phyloP scores from a whole-genome alignment of 2,888 invertebrate genomes.

The Urechis unicinctus region DNA sequence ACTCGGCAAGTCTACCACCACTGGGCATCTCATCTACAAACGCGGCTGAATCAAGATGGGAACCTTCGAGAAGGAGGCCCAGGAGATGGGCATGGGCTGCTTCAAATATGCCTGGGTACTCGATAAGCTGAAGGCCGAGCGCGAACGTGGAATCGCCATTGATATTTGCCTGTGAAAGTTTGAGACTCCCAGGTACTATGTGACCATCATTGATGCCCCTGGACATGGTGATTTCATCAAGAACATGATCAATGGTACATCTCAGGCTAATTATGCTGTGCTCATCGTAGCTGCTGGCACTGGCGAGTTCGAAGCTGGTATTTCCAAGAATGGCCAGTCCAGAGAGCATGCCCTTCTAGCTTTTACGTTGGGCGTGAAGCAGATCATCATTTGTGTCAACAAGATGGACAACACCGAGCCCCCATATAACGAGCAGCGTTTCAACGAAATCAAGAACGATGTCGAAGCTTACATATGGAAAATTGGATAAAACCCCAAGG shows the following conservation, averaged over 20 bases:
- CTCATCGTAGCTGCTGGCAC: constrained; percentile 96
- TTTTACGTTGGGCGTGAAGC: too few species aligned
- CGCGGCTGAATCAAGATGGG: constrained; percentile 99
- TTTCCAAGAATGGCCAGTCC: constrained; percentile 98
- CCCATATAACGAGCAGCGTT: constrained; percentile 83
- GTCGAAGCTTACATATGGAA: constrained; percentile 97
- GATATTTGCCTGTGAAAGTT: constrained; percentile 98
- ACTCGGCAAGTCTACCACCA: constrained; percentile 92
- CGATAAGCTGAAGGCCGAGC: constrained; percentile 99
- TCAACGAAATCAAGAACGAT: constrained; percentile 98
- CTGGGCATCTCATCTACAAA: constrained; percentile 97
- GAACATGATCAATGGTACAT: constrained; percentile 98
- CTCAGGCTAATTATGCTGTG: constrained; percentile 93
- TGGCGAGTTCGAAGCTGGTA: too few species aligned
- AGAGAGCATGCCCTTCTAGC: constrained; percentile 97
- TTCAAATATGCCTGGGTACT: constrained; percentile 99
- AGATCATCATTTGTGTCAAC: too few species aligned
- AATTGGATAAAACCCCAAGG: constrained; percentile 97
- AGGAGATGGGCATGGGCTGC: constrained; percentile 98
- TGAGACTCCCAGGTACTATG: constrained; percentile 89
- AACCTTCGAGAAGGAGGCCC: constrained; percentile 99
- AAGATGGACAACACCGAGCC: constrained; percentile 99
- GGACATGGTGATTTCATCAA: constrained; percentile 99
- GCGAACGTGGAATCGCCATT: constrained; percentile 98
- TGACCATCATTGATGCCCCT: constrained; percentile 98